Evolutionary conservation across 2,113 vertebrate species (phyloP), one percentile per base, ranked within the genome.

Genomic region (Triplophysa rosa): DNA sequence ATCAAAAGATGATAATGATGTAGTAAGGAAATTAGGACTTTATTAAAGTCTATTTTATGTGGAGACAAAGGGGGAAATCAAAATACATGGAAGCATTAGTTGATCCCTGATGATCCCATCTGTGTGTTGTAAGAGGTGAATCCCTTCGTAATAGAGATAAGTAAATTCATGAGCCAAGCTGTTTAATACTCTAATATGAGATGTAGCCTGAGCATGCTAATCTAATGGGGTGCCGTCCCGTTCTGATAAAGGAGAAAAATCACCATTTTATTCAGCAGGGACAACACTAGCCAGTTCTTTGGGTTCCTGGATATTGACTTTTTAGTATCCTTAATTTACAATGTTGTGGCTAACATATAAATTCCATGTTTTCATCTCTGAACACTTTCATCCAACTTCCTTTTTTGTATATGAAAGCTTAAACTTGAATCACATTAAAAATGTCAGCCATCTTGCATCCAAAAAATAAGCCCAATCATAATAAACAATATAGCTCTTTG

Each of bases 1-100:
- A 92, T 94, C 90, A 91, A 90, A 90, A 88, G 90, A 89, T 93
- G 92, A 92, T 92, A 91, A 93, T 92, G 91, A 91, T 93, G 90
- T 93, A 86, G 88, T 90, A 88, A 90, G 88, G 89, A 92, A 93
- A 92, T 93, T 90, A 93, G 90, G 92, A 89, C 88, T 87, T 93
- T 87, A 92, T 92, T 90, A 92, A 92, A 93, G 87, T 86, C 88
- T 88, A 90, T 89, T 93, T 91, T 88, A 90, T 85, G 84, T 78
- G 83, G 84, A 88, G 85, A 87, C 80, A 83, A 85, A 77, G 29
- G n/a, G 42, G 77, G 77, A 88, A 88, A 89, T 91, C 83, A 83
- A 87, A 92, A 91, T 87, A 84, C 87, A 86, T 71, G 66, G 83
- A 87, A 88, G 89, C 86, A 90, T 92, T 85, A 83, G 87, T 86